Conservation (phyloP, 2,113 vertebrate genomes). For the Eulemur macaco region DNA sequence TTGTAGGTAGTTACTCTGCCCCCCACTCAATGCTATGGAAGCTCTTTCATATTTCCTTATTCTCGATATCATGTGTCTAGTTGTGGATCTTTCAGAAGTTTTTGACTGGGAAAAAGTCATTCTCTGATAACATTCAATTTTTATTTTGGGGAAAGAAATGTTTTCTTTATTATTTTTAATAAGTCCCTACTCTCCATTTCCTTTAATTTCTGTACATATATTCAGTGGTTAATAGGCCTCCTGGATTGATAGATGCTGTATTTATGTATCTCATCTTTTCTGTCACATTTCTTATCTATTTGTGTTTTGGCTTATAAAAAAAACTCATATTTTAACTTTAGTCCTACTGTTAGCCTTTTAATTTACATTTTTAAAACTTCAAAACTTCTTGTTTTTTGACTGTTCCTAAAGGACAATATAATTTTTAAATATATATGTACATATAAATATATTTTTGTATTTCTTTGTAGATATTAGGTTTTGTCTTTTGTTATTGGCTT, state of each 20-base stretch:
- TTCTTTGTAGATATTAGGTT: neutral
- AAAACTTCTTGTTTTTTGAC: neutral
- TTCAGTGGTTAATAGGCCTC: neutral
- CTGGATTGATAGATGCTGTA: neutral
- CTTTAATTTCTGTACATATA: neutral
- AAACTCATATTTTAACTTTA: conserved; percentile 19
- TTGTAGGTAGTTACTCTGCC: neutral
- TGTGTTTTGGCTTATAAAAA: neutral
- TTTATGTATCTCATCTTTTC: neutral
- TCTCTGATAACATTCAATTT: neutral
- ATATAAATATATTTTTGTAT: neutral
- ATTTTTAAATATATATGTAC: neutral
- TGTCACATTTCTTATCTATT: neutral
- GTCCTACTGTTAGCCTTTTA: neutral
- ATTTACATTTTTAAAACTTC: neutral
- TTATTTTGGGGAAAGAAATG: neutral
- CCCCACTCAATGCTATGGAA: rapidly evolving
- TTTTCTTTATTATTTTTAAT: neutral
- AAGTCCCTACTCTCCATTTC: neutral
- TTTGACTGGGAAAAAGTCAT: neutral
- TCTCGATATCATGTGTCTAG: neutral
- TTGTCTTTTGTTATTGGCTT: neutral
- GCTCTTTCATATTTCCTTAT: neutral
- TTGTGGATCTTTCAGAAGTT: neutral
- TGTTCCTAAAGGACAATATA: neutral